Evolutionary conservation across 2,888 invertebrate species (phyloP).

Genomic region (Strigamia crassipes): DNA sequence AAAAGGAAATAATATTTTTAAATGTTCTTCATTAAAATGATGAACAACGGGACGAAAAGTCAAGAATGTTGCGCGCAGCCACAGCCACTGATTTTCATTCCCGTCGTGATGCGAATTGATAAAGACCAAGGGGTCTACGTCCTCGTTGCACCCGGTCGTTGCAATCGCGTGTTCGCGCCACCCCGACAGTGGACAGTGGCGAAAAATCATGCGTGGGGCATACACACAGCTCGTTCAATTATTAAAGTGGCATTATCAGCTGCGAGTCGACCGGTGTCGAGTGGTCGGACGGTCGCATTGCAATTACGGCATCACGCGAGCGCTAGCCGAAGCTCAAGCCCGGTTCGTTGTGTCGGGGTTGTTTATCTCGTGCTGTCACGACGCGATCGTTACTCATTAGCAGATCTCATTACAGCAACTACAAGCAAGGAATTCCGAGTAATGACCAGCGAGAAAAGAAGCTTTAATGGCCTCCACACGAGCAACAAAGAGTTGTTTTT

Average conservation of each 20-base stretch:
- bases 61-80: background rate
- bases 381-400: conserved; percentile 38
- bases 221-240: background rate
- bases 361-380: conserved; percentile 30
- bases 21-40: conserved; percentile 4
- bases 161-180: background rate
- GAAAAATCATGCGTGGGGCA: too few relatives aligned
- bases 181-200: background rate
- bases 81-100: conserved; percentile 18
- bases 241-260: conserved; percentile 20
- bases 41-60: background rate
- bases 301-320: conserved; percentile 13
- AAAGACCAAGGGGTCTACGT: conserved; percentile 20
- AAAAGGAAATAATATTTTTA: background rate
- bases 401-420: conserved; percentile 39
- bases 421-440: conserved; percentile 25
- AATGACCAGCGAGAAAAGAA: conserved; percentile 31
- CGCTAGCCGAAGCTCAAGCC: background rate
- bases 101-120: conserved; percentile 26
- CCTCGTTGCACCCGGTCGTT: background rate
- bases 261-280: background rate
- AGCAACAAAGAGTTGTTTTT: conserved; percentile 23
- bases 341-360: conserved; percentile 1
- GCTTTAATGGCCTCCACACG: conserved; percentile 13
- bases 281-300: background rate